Conservation (phyloP, 2,797 vertebrate genomes). For the Myripristis jacobus region DNA sequence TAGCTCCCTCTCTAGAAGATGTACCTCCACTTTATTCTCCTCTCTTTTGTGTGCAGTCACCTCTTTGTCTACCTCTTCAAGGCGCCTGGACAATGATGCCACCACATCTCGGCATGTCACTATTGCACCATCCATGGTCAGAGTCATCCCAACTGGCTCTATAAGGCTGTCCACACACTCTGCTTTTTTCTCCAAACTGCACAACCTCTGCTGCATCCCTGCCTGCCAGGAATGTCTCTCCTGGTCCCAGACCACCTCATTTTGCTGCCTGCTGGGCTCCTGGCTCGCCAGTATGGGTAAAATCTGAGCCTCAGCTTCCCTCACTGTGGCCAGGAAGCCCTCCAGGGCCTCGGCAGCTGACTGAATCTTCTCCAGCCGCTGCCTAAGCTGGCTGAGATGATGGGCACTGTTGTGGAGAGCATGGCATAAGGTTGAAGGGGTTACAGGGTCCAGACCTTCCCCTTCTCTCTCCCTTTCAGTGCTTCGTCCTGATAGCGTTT, state of each 20-base stretch:
- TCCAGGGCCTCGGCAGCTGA: constrained; percentile 79
- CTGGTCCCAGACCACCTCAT: constrained; percentile 37
- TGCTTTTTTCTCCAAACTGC: constrained; percentile 75
- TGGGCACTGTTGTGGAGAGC: constrained; percentile 71
- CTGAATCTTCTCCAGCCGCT: constrained; percentile 73
- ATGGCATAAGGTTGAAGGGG: constrained; percentile 60
- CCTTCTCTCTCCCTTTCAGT: constrained; percentile 51
- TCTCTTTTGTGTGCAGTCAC: constrained; percentile 26
- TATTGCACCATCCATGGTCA: constrained; percentile 65
- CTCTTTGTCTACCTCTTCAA: constrained; percentile 39
- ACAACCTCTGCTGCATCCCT: constrained; percentile 68
- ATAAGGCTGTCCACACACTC: constrained; percentile 79
- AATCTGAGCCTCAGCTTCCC: constrained; percentile 63
- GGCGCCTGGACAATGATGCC: constrained; percentile 38
- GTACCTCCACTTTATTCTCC: constrained; percentile 16
- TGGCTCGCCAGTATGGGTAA: constrained; percentile 33
- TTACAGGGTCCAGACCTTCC: constrained; percentile 72
- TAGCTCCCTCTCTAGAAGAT: constrained; percentile 1
- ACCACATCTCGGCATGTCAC: constrained; percentile 68
- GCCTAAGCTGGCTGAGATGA: constrained; percentile 78
- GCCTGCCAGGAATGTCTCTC: constrained; percentile 46
- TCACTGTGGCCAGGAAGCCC: constrained; percentile 80
- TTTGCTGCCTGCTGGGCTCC: constrained; percentile 30
- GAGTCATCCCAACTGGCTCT: constrained; percentile 72
- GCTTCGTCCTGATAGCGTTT: constrained; percentile 73